A percentile compares a stretch with the other conserved stretches of the same genome.
phyloP scores from a whole-genome alignment of 1,140 invertebrate genomes.

The Acyrthosiphon pisum region DNA sequence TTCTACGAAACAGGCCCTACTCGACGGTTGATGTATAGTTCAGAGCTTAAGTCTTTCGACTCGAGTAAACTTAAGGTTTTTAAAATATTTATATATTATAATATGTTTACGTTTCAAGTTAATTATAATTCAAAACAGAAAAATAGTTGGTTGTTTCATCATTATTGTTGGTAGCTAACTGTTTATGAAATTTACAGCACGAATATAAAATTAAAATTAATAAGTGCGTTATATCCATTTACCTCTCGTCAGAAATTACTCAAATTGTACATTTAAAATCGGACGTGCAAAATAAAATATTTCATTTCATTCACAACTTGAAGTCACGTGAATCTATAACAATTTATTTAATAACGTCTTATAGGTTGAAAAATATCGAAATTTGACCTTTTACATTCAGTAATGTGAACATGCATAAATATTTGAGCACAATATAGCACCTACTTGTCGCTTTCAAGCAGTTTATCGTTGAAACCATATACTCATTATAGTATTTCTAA shows the following conservation, averaged over 20 bases:
- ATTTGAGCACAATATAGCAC: not conserved
- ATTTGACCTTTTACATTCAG: not conserved
- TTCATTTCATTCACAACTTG: not conserved
- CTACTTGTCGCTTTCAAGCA: not conserved
- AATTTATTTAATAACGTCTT: not conserved
- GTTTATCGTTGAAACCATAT: not conserved
- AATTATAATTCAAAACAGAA: not conserved
- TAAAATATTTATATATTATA: too few species aligned
- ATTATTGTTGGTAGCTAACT: not conserved
- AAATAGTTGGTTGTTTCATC: not conserved
- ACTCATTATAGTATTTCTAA: not conserved
- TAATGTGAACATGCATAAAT: not conserved
- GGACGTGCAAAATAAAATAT: not conserved
- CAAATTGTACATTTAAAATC: too few species aligned
- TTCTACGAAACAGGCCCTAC: not conserved
- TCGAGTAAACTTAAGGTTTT: not conserved
- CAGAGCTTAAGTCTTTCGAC: not conserved
- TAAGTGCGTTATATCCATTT: too few species aligned
- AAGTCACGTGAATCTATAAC: not conserved
- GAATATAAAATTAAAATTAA: too few species aligned
- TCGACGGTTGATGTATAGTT: not conserved
- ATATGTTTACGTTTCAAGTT: not conserved
- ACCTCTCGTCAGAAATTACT: too few species aligned
- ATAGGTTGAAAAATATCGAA: not conserved
- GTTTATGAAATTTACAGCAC: too few species aligned